Evolutionary conservation across 2,113 vertebrate genomes (phyloP), one percentile per base, ranked within the genome.

Genomic region (Chionis minor): DNA sequence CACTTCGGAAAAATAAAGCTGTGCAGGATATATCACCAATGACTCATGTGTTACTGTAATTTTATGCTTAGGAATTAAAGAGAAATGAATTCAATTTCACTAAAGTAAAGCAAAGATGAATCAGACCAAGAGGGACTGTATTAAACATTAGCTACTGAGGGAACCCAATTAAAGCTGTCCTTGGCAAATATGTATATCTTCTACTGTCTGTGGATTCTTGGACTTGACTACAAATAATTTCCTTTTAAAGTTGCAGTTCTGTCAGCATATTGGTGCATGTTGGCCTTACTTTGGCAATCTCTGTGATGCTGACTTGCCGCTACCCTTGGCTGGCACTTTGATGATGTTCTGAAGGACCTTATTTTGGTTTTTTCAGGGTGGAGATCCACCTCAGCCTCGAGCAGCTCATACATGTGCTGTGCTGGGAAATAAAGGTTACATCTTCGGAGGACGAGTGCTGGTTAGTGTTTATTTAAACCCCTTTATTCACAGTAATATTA

Each of bases 381-480:
- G 98, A 92, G 96, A 94, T 40, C 97, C 98, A 70, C 99, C 99
- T 32, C 99, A 99, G 45, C 99, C 99, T 26, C 98, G 99, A 93
- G 99, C 99, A 24, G 99, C 99, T 52, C 99, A 99, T 30, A 98
- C 98, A 0, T 99, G 99, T 83, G 98, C 99, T 83, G 97, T 98
- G 30, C 95, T 99, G 30, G 98, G 98, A 81, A 98, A 98, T 69
- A 99, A 97, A 96, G 99, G 99, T 44, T 99, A 99, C 93, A 80
- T 99, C 61, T 99, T 99, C 91, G 99, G 99, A 80, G 99, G 99
- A 92, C 97, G 99, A 97, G 99, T 99, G 81, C 98, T 98, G 99
- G 99, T 99, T 96, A 98, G 98, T 98, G 65, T 49, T 87, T 75
- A 72, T 88, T 84, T 93, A 62, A 78, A 66, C 81, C 47, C 12